Evolutionary conservation across 2,888 invertebrate species (phyloP), one percentile per base, ranked within the genome.

Genomic region (Hedya salicella): DNA sequence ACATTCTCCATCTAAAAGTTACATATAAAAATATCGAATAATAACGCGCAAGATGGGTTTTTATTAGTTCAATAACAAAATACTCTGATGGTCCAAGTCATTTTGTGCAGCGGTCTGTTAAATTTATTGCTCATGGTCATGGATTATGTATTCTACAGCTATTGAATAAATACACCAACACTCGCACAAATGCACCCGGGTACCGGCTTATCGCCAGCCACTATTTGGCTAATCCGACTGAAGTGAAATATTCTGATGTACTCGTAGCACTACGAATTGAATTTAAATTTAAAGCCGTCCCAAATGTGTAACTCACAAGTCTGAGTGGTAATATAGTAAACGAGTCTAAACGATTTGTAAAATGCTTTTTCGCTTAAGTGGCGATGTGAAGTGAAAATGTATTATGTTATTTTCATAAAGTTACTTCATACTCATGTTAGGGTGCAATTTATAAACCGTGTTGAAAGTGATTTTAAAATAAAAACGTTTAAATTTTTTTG

Each of bases 211-310:
- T 50, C 50, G 30, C 40, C 36, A 21, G 40, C 50, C 39, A 61
- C 60, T 61, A 61, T 61, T 40, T 40, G 60, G 50, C 50, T 50
- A 61, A 61, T 61, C 60, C 50, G 50, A 40, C 17, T 50, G 14
- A 17, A 50, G 50, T 25, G 30, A 40, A 30, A 60, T 49, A 60
- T 60, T 50, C 60, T 39, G 44, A 50, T 56, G 40, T n/a, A n/a
- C n/a, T n/a, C n/a, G n/a, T 50, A 61, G 39, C 36, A n/a, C 25
- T 42, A 25, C 30, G 25, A 50, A 50, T 50, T 50, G 42, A 50
- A 61, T 61, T 49, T 61, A 30, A 61, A 61, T 50, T 21, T 50
- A 30, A 61, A 61, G 42, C 50, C 49, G 42, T 8, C 30, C 17
- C 11, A 21, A 48, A 48, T 21, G 21, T 13, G 19, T 0, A 0